Base-by-base conservation (phyloP, 53 echinoderm and acorn worm genomes). In the Pentamera pediparva region DNA sequence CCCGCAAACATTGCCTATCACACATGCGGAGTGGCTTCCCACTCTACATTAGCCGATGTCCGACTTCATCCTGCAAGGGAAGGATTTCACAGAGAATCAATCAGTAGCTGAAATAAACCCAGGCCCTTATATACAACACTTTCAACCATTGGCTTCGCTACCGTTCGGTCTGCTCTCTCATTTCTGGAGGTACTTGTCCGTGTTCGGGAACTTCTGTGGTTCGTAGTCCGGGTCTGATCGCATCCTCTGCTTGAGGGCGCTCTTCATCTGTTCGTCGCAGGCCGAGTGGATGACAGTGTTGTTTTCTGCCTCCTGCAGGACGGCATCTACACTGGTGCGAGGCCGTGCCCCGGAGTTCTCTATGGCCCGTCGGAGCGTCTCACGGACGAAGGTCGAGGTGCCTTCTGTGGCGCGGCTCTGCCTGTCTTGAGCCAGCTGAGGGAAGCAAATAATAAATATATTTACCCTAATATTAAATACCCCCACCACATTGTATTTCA, bases 201-300 rank as follows among this genome's bases (percentile, higher is more conserved):
- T 86, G 48, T 84, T 80, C 3, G 98, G 92, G 61, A 88, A 98
- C 50, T 80, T 61, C 65, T 89, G 74, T 2, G 85, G 49, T 32
- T 89, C 85, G 47, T 83, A 92, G 48, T 92, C 88, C 0, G 92
- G 92, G 33, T 98, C 98, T 39, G 83, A 71, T 12, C 86, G 57
- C 25, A 92, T 58, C 18, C 92, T 62, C 38, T 88, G 83, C 62
- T 85, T 82, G 25, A 98, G 67, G 60, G 86, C 88, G 35, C 87
- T 91, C 55, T 70, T 59, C 37, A 89, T 58, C 84, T 98, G 92
- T 20, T 92, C 86, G 50, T 98, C 98, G 54, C 91, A 98, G 11
- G 98, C 98, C 12, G 85, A 77, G 6, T 78, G 78, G 4, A 98
- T 82, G 1, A 76, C 78, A 3, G 73, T 57, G 82, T 81, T 81